Evolutionary conservation across 2,888 invertebrate species (phyloP), one percentile per base, ranked within the genome.

Genomic region (Callinectes sapidus): DNA sequence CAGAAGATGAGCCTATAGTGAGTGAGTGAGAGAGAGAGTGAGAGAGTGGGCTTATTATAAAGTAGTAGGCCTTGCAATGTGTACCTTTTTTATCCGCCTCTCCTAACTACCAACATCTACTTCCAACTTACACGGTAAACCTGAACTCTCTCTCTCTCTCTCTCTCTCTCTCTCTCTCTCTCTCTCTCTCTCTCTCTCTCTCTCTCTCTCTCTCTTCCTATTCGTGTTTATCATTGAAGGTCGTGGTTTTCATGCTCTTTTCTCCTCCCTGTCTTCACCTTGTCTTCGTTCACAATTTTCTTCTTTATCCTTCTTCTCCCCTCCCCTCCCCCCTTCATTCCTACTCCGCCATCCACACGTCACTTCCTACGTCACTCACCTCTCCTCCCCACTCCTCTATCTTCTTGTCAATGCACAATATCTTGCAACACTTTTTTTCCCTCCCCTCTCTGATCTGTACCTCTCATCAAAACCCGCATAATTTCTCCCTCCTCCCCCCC

Each of bases 281-380:
- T 28, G 18, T 28, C n/a, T 35, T 81, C 16, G 1, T 35, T 35
- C 81, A 23, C 16, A 32, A 71, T 71, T 71, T n/a, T 28, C 23
- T 71, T n/a, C 28, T 28, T 71, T n/a, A 71, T 28, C 28, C 10
- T 71, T 71, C 3, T n/a, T 10, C 28, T 28, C 23, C 32, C 35
- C 81, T 32, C 32, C 32, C 32, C 81, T 32, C 35, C 81, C 81
- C 81, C 16, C 14, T 35, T 16, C 28, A 35, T 28, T 81, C 81
- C 81, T 81, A 35, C 81, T 81, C 81, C 16, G 35, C 81, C 81
- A 81, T 35, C 81, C 81, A 35, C 32, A 18, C 81, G 81, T 81
- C 81, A 81, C 81, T 81, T 32, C 81, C 32, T 35, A 18, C 35
- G 81, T 81, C 81, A 81, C 32, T 81, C 81, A 81, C 81, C 81